Conservation (phyloP, 2,113 vertebrate species). For the Corydoras maculifer region DNA sequence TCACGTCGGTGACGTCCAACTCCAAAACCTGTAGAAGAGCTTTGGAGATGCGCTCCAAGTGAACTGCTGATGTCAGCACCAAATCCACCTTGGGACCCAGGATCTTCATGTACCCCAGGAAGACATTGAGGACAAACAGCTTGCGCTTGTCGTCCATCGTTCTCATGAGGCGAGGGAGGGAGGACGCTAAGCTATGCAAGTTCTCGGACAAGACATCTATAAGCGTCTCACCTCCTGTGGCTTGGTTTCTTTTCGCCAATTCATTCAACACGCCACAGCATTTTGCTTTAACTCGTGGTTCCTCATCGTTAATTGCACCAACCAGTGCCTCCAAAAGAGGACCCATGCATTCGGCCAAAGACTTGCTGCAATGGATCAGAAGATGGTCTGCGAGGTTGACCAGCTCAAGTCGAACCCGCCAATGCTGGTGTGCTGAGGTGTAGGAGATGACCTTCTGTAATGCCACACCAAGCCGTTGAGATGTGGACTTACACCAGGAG, state of each 20-base stretch:
- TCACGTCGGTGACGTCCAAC: constrained; percentile 77
- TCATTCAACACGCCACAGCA: constrained; percentile 52
- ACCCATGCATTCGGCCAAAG: constrained; percentile 66
- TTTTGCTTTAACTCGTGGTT: constrained; percentile 60
- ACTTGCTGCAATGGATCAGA: constrained; percentile 67
- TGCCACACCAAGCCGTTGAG: constrained; percentile 66
- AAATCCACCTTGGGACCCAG: constrained; percentile 73
- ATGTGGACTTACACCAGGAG: constrained; percentile 76
- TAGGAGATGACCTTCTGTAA: constrained; percentile 74
- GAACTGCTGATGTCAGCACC: constrained; percentile 73
- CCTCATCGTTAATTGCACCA: constrained; percentile 77
- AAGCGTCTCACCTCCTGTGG: constrained; percentile 62
- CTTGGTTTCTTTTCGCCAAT: constrained; percentile 58
- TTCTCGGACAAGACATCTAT: constrained; percentile 80
- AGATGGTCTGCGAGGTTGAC: constrained; percentile 70
- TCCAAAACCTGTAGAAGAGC: constrained; percentile 87
- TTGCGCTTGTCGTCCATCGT: constrained; percentile 82
- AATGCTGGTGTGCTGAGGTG: constrained; percentile 78
- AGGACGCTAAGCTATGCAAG: constrained; percentile 77
- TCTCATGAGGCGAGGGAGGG: constrained; percentile 85
- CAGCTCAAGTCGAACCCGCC: constrained; percentile 80
- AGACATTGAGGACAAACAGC: constrained; percentile 72
- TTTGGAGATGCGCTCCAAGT: constrained; percentile 83
- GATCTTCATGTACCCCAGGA: constrained; percentile 84
- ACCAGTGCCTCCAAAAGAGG: constrained; percentile 80